phyloP scores from a whole-genome alignment of 92 coral and sea anemone species.

The Parazoanthus darwini region DNA sequence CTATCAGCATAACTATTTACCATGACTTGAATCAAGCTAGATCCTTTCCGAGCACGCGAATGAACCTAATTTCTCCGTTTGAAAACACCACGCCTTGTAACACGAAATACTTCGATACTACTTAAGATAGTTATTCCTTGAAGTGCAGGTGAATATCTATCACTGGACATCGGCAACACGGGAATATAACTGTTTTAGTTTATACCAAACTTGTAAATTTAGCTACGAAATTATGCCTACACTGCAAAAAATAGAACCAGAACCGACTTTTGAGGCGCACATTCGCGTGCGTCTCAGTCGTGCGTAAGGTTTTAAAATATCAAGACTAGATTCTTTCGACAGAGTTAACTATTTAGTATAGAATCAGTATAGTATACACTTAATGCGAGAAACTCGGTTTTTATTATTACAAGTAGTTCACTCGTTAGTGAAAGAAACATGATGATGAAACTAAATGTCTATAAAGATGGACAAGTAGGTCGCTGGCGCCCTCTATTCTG shows the following conservation, averaged over 20 bases:
- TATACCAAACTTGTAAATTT: too few relatives aligned
- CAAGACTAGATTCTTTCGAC: background rate
- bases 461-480: background rate
- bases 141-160: too few relatives aligned
- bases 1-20: slow-evolving; percentile 61
- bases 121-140: background rate
- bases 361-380: background rate
- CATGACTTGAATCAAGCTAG: background rate
- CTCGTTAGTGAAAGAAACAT: background rate
- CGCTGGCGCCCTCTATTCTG: background rate
- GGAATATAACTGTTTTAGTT: too few relatives aligned
- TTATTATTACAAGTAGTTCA: background rate
- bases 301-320: background rate
- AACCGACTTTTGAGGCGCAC: background rate
- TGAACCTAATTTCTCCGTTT: background rate
- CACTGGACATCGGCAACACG: too few relatives aligned
- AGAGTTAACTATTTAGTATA: background rate
- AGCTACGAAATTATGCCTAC: too few relatives aligned
- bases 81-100: background rate
- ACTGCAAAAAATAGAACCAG: too few relatives aligned
- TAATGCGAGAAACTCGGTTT: too few relatives aligned
- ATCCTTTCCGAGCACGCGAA: background rate
- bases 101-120: background rate
- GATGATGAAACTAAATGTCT: background rate
- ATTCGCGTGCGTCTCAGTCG: background rate